phyloP scores from a whole-genome alignment of 2,797 vertebrate species.

The Ceryle rudis region DNA sequence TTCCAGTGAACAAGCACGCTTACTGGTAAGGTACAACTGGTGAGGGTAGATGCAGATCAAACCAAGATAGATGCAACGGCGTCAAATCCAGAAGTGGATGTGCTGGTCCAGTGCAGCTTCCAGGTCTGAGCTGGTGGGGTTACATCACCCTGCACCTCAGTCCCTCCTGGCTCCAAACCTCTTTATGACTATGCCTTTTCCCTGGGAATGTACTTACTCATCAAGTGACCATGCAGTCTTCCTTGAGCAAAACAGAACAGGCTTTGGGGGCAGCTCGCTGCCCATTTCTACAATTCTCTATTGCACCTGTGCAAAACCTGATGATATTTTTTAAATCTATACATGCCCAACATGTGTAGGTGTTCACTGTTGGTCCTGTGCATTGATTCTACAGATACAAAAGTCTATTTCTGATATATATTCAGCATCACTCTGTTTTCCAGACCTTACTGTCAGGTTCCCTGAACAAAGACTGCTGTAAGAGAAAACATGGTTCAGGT shows the following conservation, averaged over 20 bases:
- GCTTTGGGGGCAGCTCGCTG: background rate
- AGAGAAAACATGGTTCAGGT: background rate
- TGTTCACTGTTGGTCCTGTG: background rate
- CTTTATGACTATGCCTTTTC: background rate
- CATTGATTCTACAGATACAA: background rate
- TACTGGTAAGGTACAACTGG: background rate
- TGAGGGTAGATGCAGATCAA: background rate
- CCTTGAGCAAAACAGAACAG: background rate
- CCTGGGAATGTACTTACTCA: background rate
- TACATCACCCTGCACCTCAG: background rate
- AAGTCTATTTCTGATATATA: background rate
- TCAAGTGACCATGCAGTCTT: rapidly evolving
- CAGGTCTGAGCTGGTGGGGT: rapidly evolving
- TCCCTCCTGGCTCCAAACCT: background rate
- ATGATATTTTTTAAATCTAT: background rate
- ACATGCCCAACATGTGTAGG: background rate
- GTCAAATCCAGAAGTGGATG: background rate
- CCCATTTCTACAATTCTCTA: background rate
- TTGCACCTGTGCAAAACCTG: background rate
- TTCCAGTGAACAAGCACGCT: background rate
- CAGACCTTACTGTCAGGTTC: background rate
- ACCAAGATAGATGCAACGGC: background rate
- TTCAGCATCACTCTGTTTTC: background rate
- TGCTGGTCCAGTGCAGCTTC: background rate
- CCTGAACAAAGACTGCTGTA: background rate